A percentile compares a stretch with the other conserved stretches of the same genome.
Conservation (phyloP, 2,113 vertebrate genomes). For the Saguinus imperator region DNA sequence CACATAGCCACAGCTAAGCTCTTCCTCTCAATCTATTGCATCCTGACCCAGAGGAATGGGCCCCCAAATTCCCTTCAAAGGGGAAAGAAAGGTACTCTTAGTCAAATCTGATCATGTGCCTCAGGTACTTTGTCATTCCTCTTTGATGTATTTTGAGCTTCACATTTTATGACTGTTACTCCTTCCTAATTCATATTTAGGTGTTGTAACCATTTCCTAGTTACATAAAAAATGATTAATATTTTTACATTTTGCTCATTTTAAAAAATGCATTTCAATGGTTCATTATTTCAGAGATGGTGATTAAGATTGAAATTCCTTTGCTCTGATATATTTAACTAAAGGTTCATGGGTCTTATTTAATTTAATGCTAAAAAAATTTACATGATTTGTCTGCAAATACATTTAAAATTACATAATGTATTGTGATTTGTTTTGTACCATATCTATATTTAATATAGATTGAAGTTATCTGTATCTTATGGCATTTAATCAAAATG, state of each 20-base stretch:
- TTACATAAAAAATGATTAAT: neutral
- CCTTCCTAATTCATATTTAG: neutral
- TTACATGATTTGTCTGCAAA: neutral
- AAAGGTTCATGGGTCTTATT: neutral
- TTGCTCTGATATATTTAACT: neutral
- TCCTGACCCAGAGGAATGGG: neutral
- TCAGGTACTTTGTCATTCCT: neutral
- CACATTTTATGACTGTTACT: neutral
- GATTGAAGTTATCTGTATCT: neutral
- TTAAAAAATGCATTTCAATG: neutral
- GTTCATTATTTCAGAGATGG: neutral
- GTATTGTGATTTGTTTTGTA: neutral
- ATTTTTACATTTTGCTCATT: neutral
- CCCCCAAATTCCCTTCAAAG: neutral
- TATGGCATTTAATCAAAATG: neutral
- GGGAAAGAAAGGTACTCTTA: neutral
- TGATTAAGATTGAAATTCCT: neutral
- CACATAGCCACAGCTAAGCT: neutral
- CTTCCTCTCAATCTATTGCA: neutral
- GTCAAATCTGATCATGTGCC: neutral
- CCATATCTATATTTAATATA: neutral
- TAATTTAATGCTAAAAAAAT: neutral
- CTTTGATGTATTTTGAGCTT: neutral
- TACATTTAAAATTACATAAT: neutral
- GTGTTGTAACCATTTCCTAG: neutral